Evolutionary conservation across 2,797 vertebrate genomes (phyloP).

Genomic region (Sebastes aleutianus): DNA sequence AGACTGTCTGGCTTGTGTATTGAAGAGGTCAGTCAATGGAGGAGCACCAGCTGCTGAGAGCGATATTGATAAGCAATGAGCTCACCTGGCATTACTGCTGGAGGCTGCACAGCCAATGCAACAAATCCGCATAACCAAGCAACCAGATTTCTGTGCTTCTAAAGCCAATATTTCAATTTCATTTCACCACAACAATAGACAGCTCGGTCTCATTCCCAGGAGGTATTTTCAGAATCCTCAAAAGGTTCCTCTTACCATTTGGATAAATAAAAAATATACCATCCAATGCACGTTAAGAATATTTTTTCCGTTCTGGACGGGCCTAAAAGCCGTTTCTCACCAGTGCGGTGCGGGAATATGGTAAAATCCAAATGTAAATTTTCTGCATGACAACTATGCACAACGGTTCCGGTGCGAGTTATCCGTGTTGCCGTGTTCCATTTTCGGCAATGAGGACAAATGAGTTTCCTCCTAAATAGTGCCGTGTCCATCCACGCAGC

Average conservation of each 20-base stretch:
- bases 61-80: constrained; percentile 40
- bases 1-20: constrained; percentile 21
- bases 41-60: constrained; percentile 30
- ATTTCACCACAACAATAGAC: neutral
- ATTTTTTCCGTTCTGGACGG: neutral
- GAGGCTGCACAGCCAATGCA: neutral
- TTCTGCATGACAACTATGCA: too few species aligned
- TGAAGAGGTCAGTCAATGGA: constrained; percentile 39
- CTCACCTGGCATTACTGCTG: constrained; percentile 9
- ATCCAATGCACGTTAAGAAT: neutral
- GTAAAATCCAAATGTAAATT: too few species aligned
- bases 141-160: neutral
- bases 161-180: neutral
- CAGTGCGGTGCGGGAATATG: too few species aligned
- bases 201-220: neutral
- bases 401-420: too few species aligned
- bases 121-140: neutral
- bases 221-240: neutral
- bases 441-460: too few species aligned
- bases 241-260: neutral
- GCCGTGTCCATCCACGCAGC: fast-evolving
- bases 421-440: too few species aligned
- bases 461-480: too few species aligned
- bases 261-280: neutral
- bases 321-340: neutral